phyloP scores from a whole-genome alignment of 2,113 vertebrate genomes.

The Cottus gobio region DNA sequence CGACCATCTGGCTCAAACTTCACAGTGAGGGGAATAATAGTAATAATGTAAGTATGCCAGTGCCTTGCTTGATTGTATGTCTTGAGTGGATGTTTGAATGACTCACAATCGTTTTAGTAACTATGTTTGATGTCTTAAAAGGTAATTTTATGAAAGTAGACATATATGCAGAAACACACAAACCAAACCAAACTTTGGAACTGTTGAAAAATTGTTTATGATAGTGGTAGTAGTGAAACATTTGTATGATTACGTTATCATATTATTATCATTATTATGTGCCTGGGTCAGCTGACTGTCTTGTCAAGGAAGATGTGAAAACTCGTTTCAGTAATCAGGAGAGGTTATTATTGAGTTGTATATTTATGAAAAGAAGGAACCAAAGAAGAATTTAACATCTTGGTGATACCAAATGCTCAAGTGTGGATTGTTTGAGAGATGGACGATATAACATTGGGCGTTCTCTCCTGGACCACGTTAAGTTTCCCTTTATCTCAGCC shows the following conservation, averaged over 20 bases:
- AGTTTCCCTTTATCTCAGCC: neutral
- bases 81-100: neutral
- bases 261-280: neutral
- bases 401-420: neutral
- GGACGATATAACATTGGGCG: neutral
- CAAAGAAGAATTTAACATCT: neutral
- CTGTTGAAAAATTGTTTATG: neutral
- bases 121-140: slow-evolving; percentile 1
- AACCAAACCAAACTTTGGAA: neutral
- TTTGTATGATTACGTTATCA: neutral
- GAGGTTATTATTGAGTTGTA: neutral
- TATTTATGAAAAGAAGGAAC: neutral
- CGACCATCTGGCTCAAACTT: slow-evolving; percentile 20
- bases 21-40: neutral
- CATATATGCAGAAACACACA: neutral
- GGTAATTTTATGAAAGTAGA: neutral
- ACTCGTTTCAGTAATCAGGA: neutral
- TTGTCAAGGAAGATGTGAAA: neutral
- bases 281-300: neutral
- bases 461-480: neutral
- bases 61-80: neutral
- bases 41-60: neutral
- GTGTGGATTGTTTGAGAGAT: neutral
- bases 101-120: neutral
- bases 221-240: neutral